These are phyloP conservation scores for Coluber constrictor DNA, from an alignment of 2,797 vertebrate species.

Conservation along the genomic window DNA sequence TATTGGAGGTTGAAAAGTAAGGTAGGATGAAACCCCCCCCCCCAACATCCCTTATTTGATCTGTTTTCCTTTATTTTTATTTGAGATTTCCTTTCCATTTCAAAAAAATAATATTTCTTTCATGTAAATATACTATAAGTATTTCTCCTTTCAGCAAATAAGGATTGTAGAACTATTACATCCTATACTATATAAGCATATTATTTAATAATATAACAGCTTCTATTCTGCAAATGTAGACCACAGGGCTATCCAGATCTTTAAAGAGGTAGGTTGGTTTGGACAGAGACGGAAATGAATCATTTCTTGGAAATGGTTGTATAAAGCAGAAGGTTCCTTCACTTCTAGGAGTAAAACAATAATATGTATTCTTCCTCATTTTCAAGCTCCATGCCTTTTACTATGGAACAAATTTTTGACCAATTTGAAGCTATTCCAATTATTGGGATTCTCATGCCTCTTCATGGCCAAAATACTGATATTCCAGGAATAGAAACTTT, in stretches of 20 bases:
- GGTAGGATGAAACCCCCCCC: background rate
- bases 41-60: background rate
- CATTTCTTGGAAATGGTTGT: background rate
- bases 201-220: background rate
- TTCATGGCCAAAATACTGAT: background rate
- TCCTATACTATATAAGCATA: background rate
- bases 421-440: background rate
- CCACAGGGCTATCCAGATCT: background rate
- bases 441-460: background rate
- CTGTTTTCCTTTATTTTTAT: background rate
- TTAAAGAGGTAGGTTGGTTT: background rate
- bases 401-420: background rate
- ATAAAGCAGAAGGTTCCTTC: background rate
- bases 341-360: background rate
- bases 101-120: background rate
- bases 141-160: background rate
- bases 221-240: background rate
- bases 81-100: background rate
- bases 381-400: background rate
- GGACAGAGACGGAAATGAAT: background rate
- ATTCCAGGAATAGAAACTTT: background rate
- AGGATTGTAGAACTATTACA: background rate
- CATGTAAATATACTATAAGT: background rate
- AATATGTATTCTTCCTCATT: background rate
- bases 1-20: background rate